A percentile compares a stretch with the other conserved stretches of the same genome.
phyloP scores from a whole-genome alignment of 2,888 invertebrate species.

The Erebia aethiops region DNA sequence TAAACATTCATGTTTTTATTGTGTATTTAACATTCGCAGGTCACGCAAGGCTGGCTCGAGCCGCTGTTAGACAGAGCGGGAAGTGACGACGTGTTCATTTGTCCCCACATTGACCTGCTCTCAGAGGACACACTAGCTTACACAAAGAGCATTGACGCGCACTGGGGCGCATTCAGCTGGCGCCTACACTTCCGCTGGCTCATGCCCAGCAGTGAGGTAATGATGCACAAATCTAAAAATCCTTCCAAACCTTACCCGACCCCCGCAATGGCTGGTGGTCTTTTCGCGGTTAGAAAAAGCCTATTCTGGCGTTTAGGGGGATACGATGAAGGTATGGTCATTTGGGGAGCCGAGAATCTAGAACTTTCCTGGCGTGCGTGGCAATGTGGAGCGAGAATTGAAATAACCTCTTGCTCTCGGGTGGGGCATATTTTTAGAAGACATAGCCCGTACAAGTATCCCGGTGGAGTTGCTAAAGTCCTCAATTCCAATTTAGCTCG shows the following conservation, averaged over 20 bases:
- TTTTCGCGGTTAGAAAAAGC: slow-evolving; percentile 93
- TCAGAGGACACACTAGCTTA: slow-evolving; percentile 98
- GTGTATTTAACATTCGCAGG: slow-evolving; percentile 65
- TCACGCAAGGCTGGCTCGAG: slow-evolving; percentile 85
- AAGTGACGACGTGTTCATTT: slow-evolving; percentile 75
- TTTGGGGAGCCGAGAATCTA: slow-evolving; percentile 99
- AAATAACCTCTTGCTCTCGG: slow-evolving; percentile 96
- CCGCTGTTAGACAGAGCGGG: slow-evolving; percentile 81
- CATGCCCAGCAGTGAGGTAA: slow-evolving; percentile 86
- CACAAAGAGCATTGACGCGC: slow-evolving; percentile 96
- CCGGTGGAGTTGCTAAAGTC: slow-evolving; percentile 94
- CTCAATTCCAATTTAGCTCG: slow-evolving; percentile 95
- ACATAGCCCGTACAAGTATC: slow-evolving; percentile 97
- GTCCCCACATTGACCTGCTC: slow-evolving; percentile 85
- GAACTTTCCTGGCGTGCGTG: slow-evolving; percentile 98
- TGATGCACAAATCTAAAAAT: slow-evolving; percentile 84
- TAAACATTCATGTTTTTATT: too few species aligned
- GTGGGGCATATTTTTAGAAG: slow-evolving; percentile 97
- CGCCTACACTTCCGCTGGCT: slow-evolving; percentile 96
- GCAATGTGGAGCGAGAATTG: slow-evolving; percentile 96
- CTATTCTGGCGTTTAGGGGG: slow-evolving; percentile 94
- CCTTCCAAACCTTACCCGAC: slow-evolving; percentile 88
- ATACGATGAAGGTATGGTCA: slow-evolving; percentile 88
- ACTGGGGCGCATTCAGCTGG: slow-evolving; percentile 99
- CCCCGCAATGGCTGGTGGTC: slow-evolving; percentile 97